Base-by-base conservation (phyloP, 2,888 invertebrate genomes). In the Pyrrhia umbra region DNA sequence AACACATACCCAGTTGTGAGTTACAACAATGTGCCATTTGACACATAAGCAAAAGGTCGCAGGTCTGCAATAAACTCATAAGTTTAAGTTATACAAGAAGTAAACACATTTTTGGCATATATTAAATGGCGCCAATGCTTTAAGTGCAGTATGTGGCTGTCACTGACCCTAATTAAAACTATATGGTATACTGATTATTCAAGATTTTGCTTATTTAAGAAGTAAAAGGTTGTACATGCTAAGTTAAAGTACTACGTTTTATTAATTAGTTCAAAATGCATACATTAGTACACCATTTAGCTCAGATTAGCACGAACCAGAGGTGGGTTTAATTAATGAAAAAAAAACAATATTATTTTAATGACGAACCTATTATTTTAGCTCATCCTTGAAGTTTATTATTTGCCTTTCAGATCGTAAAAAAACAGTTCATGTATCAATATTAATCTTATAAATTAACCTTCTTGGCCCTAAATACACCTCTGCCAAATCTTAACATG, bases 101-200 rank as follows among this genome's bases (percentile, higher is more conserved):
- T 46, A 16, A 42, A 69, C 43, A 40, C 39, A 30, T 49, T 30
- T 6, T 42, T 16, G 15, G n/a, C n/a, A 34, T 51, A 27, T 27
- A 68, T 66, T 69, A 64, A 58, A 73, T 52, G 67, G 70, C 66
- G 77, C 73, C 73, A 73, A 64, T 25, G 25, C 18, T 27, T 57
- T 10, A 42, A 51, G 27, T 50, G 40, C 21, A 45, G 20, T 62
- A 16, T 40, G 47, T 25, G 43, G 34, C 4, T 55, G 72, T 51
- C 72, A 72, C 60, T 79, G 76, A 69, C 73, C 73, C 46, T 56
- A 62, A 73, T 77, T 56, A 8, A 47, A 49, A 25, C 25, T 30
- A 23, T 49, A 49, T 25, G 55, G 6, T 20, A 21, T 34, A 42
- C 42, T 34, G 54, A 39, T 60, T 49, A 51, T 39, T 54, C 18